Conservation (phyloP, 92 coral and sea anemone species). For the Heliopora coerulea region DNA sequence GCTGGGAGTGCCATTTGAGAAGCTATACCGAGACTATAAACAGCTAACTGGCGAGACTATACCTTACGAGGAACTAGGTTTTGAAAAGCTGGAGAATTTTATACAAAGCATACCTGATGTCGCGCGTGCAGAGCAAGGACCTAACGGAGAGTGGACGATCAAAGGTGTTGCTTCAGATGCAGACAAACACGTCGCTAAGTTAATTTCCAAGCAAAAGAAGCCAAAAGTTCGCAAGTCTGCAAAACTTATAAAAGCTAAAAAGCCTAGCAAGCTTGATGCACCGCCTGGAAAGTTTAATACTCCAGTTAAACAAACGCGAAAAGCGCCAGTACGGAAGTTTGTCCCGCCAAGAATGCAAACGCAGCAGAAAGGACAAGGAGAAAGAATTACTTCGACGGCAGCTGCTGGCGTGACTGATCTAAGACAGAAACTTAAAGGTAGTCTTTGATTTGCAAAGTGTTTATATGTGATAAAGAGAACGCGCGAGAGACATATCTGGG, state of each 20-base stretch:
- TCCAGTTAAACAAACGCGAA: neutral
- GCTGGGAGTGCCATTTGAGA: constrained; percentile 71
- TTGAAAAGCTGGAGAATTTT: constrained; percentile 61
- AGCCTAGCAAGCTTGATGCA: neutral
- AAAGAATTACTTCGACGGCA: neutral
- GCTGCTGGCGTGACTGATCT: neutral
- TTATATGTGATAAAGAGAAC: too few relatives aligned
- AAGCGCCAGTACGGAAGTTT: constrained; percentile 34
- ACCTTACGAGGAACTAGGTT: constrained; percentile 72
- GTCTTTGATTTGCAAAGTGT: neutral
- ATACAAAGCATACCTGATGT: constrained; percentile 79
- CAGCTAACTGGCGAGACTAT: constrained; percentile 63
- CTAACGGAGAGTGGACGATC: constrained; percentile 71
- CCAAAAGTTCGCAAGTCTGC: constrained; percentile 72
- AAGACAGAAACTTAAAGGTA: neutral
- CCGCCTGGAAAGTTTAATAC: constrained; percentile 25
- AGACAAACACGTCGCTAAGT: constrained; percentile 87
- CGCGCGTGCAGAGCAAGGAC: constrained; percentile 62
- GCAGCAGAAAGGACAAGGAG: neutral
- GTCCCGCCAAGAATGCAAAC: constrained; percentile 65
- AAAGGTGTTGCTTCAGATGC: constrained; percentile 80
- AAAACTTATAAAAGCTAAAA: constrained; percentile 44
- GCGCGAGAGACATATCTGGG: too few relatives aligned
- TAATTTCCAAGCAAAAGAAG: constrained; percentile 87
- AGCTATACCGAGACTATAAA: constrained; percentile 70